phyloP scores from a whole-genome alignment of 2,888 invertebrate genomes.

The Melipona bicolor region DNA sequence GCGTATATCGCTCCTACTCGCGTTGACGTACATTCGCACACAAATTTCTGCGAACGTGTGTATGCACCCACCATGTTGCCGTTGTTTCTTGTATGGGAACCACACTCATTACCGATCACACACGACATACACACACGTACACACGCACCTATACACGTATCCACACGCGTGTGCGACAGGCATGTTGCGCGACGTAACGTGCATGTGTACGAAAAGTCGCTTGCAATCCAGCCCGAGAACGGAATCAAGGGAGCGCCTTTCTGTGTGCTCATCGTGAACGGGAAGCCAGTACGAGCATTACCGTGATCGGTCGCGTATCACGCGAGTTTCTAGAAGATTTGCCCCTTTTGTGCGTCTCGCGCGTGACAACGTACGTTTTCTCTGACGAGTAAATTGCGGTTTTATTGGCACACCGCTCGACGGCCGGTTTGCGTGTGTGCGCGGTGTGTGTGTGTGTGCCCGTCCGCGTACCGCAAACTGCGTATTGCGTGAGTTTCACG shows the following conservation, averaged over 20 bases:
- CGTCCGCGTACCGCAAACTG: constrained; percentile 25
- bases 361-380: constrained; percentile 47
- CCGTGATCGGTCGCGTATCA: constrained; percentile 52
- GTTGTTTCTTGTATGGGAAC: constrained; percentile 55
- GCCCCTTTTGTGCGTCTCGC: constrained; percentile 26
- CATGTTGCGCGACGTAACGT: constrained; percentile 56
- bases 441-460: constrained; percentile 19
- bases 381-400: constrained; percentile 50
- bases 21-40: constrained; percentile 20
- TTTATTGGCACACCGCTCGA: constrained; percentile 36
- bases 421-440: constrained; percentile 10
- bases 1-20: constrained; percentile 34
- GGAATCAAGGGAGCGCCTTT: constrained; percentile 66
- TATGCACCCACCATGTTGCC: constrained; percentile 36
- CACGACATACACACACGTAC: neutral
- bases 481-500: constrained; percentile 42
- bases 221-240: constrained; percentile 55
- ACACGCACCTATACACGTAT: constrained; percentile 36
- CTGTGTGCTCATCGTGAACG: constrained; percentile 50
- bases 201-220: constrained; percentile 56
- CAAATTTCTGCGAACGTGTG: constrained; percentile 35
- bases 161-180: constrained; percentile 58
- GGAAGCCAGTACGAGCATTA: constrained; percentile 42
- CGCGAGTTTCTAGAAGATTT: constrained; percentile 54
- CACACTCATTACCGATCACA: constrained; percentile 45